Conservation (phyloP, 1,140 invertebrate species). For the Ips nitidus region DNA sequence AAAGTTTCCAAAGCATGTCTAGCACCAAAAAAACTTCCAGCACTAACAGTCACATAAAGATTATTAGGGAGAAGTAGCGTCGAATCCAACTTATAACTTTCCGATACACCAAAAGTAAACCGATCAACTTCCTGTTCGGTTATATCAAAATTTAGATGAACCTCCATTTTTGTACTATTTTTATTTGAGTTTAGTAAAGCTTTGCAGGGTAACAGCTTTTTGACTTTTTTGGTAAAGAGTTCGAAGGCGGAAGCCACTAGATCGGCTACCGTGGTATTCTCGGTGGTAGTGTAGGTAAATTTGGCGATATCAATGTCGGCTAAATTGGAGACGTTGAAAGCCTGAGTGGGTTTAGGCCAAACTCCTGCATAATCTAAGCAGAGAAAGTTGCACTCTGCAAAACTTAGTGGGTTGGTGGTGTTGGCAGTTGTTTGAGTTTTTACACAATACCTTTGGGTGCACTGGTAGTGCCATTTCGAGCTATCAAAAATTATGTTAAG, state of each 20-base stretch:
- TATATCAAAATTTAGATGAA: slow-evolving; percentile 15
- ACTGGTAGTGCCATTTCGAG: slow-evolving; percentile 23
- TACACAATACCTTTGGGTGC: slow-evolving; percentile 8
- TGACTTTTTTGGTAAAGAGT: slow-evolving; percentile 7
- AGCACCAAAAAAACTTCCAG: slow-evolving; percentile 71
- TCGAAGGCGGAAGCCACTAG: slow-evolving; percentile 14
- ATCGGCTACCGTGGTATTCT: neutral
- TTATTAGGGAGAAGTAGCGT: slow-evolving; percentile 54
- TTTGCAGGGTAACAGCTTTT: neutral
- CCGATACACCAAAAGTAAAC: slow-evolving; percentile 57
- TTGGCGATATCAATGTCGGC: slow-evolving; percentile 4
- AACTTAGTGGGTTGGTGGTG: slow-evolving; percentile 5
- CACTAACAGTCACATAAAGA: slow-evolving; percentile 63
- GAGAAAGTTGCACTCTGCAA: slow-evolving; percentile 20
- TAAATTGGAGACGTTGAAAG: slow-evolving; percentile 4
- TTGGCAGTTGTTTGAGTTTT: slow-evolving; percentile 21
- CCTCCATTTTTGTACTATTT: neutral
- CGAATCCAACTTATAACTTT: slow-evolving; percentile 68
- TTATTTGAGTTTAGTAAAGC: neutral
- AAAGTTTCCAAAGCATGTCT: slow-evolving; percentile 78
- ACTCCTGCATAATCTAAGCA: slow-evolving; percentile 10
- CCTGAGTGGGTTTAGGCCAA: slow-evolving; percentile 27
- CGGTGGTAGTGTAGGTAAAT: slow-evolving; percentile 1
- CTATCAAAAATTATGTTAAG: neutral
- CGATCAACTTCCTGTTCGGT: slow-evolving; percentile 1